Evolutionary conservation across 2,888 invertebrate genomes (phyloP), one percentile per base, ranked within the genome.

Genomic region (Listrodromus nycthemerus): DNA sequence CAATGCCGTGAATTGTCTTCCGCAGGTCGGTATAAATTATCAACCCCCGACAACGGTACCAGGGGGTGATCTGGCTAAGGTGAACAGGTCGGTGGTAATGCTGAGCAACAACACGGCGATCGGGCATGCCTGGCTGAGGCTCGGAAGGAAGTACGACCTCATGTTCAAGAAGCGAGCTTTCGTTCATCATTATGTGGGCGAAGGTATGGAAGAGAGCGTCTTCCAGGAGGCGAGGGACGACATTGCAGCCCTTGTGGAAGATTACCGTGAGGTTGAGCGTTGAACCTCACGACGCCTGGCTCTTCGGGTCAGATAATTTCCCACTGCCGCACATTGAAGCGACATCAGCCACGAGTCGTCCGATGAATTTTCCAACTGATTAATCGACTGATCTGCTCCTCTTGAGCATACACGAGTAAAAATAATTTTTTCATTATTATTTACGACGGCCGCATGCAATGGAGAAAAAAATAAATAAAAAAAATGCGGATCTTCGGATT

Each of bases 141-240:
- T 98, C 21, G 95, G 96, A 89, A 95, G 95, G 89, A 98, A 98
- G 92, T 98, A 96, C 92, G 96, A 96, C 83, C 93, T 97, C 71
- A 97, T 98, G 96, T 97, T 96, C 90, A 95, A 95, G 79, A 97
- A 97, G 91, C 95, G 97, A 79, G 97, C 98, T 5, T 98, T 98
- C 92, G 96, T 98, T 16, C 98, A 98, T 93, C 98, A 98, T 95
- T 98, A 96, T 89, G 94, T 96, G 4, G 95, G 95, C 2, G 97
- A 96, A 94, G 96, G 96, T 1, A 94, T 97, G 93, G 96, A 96
- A 92, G 96, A 96, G 93, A 94, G 94, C 1, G 95, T 95, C 90
- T 95, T 97, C 84, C 89, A 91, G 41, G 96, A 95, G 76, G 96
- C 96, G 0, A 92, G 95, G 6, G 94, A 95, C 66, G 95, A 97